Percentiles rank a stretch among this genome's conserved stretches.
These are phyloP conservation scores for Cerastis rubricosa DNA, from an alignment of 2,888 invertebrate genomes.

Conservation along the genomic window DNA sequence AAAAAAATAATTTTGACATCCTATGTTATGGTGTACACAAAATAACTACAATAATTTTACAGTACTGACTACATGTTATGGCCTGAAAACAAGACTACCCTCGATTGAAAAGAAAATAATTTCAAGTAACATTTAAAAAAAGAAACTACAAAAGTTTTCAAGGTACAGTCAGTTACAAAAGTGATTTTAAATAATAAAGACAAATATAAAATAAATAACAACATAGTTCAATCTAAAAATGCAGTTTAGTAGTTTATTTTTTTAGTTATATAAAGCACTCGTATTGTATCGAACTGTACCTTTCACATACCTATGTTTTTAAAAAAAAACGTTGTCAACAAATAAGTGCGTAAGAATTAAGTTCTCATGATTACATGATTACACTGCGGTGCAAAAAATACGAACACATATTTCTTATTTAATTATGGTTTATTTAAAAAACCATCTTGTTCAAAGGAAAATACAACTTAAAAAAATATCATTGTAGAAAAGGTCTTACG, in stretches of 20 bases:
- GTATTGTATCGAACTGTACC: constrained; percentile 35
- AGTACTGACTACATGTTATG: constrained; percentile 59
- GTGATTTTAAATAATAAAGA: constrained; percentile 9
- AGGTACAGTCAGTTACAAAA: constrained; percentile 43
- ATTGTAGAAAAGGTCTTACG: background rate
- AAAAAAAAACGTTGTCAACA: constrained; percentile 8
- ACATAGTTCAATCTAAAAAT: constrained; percentile 49
- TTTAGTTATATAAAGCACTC: background rate
- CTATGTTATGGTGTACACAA: constrained; percentile 12
- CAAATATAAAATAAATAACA: constrained; percentile 38
- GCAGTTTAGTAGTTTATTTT: constrained; percentile 23
- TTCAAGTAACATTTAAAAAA: background rate
- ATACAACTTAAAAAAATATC: no score
- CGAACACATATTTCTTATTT: no score
- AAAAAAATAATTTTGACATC: constrained; percentile 21
- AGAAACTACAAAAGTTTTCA: constrained; percentile 1
- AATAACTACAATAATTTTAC: constrained; percentile 40
- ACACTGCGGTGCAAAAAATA: constrained; percentile 13
- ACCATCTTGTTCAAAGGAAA: background rate
- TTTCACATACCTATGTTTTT: constrained; percentile 9
- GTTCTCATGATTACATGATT: constrained; percentile 4
- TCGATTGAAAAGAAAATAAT: constrained; percentile 14
- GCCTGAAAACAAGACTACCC: constrained; percentile 47
- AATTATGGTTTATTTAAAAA: background rate
- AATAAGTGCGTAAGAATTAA: constrained; percentile 15